A percentile compares a stretch with the other conserved stretches of the same genome.
These are phyloP conservation scores for Thelaira solivaga DNA, from an alignment of 2,888 invertebrate species.

Conservation along the genomic window DNA sequence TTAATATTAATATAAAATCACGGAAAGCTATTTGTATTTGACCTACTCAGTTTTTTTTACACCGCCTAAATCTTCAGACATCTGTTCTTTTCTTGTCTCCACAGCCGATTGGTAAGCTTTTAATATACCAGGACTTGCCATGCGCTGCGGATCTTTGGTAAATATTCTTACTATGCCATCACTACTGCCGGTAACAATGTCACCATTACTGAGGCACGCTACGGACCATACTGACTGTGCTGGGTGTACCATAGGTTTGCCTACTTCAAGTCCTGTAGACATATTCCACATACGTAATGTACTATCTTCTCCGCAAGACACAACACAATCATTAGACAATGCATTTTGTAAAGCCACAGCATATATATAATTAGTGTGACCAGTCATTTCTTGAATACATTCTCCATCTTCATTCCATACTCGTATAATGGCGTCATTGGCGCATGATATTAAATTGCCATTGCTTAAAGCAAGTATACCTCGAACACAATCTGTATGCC, in stretches of 20 bases:
- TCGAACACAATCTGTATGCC: conserved; percentile 96
- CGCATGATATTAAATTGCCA: conserved; percentile 90
- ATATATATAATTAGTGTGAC: conserved; percentile 94
- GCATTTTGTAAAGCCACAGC: conserved; percentile 80
- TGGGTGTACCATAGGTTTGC: conserved; percentile 79
- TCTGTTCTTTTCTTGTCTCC: conserved; percentile 80
- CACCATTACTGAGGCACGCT: conserved; percentile 87
- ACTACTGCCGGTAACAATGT: conserved; percentile 92
- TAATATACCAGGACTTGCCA: conserved; percentile 81
- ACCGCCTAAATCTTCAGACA: conserved; percentile 87
- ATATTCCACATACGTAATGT: conserved; percentile 88
- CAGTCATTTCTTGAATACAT: conserved; percentile 85
- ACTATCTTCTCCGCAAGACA: conserved; percentile 93
- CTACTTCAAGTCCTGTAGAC: conserved; percentile 69
- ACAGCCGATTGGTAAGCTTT: conserved; percentile 86
- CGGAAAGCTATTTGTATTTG: neutral
- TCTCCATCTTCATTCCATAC: conserved; percentile 90
- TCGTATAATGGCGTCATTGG: conserved; percentile 93
- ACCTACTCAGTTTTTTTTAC: conserved; percentile 88
- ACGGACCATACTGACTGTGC: conserved; percentile 94
- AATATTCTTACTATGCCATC: conserved; percentile 94
- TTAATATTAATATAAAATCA: neutral
- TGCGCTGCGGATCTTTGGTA: conserved; percentile 83
- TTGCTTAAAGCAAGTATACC: conserved; percentile 82
- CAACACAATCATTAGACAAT: conserved; percentile 81